Evolutionary conservation across 2,888 invertebrate genomes (phyloP), one percentile per base, ranked within the genome.

Genomic region (Branchinecta sandiegonensis): DNA sequence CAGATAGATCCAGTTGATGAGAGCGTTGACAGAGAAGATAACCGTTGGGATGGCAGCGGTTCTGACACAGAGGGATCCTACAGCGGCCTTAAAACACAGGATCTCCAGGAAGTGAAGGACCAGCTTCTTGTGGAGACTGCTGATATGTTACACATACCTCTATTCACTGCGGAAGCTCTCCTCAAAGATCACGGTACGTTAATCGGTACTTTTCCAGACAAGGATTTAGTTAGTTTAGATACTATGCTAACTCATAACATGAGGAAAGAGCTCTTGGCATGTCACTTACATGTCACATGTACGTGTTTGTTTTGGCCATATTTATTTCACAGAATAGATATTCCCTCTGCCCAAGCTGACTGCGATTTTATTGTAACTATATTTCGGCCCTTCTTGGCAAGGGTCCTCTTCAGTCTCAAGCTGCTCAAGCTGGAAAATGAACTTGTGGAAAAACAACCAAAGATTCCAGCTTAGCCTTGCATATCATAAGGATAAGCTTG

Each of bases 61-160:
- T 56, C 67, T 13, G 80, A 79, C 69, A 79, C 78, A 69, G 80
- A 80, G 69, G 81, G 82, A 74, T 81, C 81, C n/a, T 82, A 83
- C 75, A 81, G 80, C 73, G 85, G 86, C 8, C 76, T 86, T 69
- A 77, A 84, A 69, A 83, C 84, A 70, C 85, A 85, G 76, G 86
- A 86, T 74, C 77, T 86, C 48, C 85, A 86, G 74, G 86, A 86
- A 76, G 85, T 85, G 48, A 86, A 86, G 76, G 86, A 86, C 75
- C 83, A 85, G 74, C 78, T 86, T 67, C 77, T 86, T 48, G 85
- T 86, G 46, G 86, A 86, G 76, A 86, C 86, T 4, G 84, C 85
- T 8, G 85, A 86, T 76, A 86, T 86, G 85, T 78, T 86, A 65
- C 83, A 85, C 75, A 82, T 86, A 67, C 85, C 85, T 6, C 78